Percentiles rank a stretch among this genome's conserved stretches.
Evolutionary conservation across 2,888 invertebrate species (phyloP).

Genomic region (Thumatha senex): DNA sequence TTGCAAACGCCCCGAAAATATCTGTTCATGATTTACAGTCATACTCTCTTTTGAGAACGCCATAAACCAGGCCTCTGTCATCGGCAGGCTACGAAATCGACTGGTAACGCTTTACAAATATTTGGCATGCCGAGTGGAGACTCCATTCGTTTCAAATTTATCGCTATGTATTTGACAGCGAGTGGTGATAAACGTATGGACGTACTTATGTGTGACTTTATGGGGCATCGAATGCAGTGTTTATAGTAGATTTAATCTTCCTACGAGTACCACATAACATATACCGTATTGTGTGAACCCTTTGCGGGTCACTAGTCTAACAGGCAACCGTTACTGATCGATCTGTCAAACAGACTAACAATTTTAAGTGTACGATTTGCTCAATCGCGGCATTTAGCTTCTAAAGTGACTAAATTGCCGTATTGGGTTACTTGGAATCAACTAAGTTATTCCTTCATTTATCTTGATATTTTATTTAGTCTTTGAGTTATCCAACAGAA

Average conservation of each 20-base stretch:
- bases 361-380: too few relatives aligned
- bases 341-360: too few relatives aligned
- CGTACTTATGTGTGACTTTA: conserved; percentile 11
- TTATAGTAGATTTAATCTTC: background rate
- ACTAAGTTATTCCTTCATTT: background rate
- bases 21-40: conserved; percentile 69
- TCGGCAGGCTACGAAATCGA: conserved; percentile 60
- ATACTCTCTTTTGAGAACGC: conserved; percentile 61
- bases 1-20: conserved; percentile 49
- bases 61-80: conserved; percentile 77
- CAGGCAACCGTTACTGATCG: too few relatives aligned
- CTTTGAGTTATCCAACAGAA: background rate
- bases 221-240: conserved; percentile 7
- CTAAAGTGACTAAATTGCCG: too few relatives aligned
- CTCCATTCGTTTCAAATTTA: conserved; percentile 36
- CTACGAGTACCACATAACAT: background rate
- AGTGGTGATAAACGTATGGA: conserved; percentile 29
- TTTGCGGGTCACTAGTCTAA: too few relatives aligned
- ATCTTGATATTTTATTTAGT: background rate
- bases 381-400: too few relatives aligned
- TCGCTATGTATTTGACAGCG: conserved; percentile 31
- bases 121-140: conserved; percentile 45
- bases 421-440: too few relatives aligned
- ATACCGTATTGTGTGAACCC: too few relatives aligned
- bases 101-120: conserved; percentile 68